phyloP scores from a whole-genome alignment of 1,140 invertebrate species.

The Zaprionus africanus region DNA sequence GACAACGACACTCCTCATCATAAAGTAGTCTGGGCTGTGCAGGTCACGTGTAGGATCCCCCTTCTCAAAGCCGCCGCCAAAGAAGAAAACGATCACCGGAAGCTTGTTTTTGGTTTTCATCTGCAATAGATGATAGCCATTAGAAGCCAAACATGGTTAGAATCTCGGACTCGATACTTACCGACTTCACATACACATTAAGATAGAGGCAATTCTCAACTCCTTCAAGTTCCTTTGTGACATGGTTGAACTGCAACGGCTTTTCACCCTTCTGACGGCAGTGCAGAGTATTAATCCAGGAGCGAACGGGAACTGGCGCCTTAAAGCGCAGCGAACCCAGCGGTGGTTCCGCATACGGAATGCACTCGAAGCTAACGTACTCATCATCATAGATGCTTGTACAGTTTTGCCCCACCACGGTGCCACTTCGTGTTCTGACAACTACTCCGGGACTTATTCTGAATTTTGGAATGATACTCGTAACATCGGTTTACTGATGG shows the following conservation, averaged over 20 bases:
- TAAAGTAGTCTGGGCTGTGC: slow-evolving; percentile 86
- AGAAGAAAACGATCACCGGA: slow-evolving; percentile 85
- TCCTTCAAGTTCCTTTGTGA: slow-evolving; percentile 51
- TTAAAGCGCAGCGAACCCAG: slow-evolving; percentile 87
- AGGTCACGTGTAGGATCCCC: slow-evolving; percentile 81
- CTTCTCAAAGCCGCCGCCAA: slow-evolving; percentile 88
- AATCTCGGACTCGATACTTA: slow-evolving; percentile 34
- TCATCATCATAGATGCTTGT: slow-evolving; percentile 61
- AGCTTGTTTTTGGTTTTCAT: slow-evolving; percentile 42
- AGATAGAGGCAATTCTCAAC: slow-evolving; percentile 86
- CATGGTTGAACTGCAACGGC: slow-evolving; percentile 66
- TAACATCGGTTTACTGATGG: not conserved
- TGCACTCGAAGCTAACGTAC: slow-evolving; percentile 85
- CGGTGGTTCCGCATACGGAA: slow-evolving; percentile 89
- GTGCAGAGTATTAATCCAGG: slow-evolving; percentile 85
- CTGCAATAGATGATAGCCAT: slow-evolving; percentile 29
- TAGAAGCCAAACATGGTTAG: not conserved
- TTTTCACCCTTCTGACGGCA: slow-evolving; percentile 53
- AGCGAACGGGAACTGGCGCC: slow-evolving; percentile 85
- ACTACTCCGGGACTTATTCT: not conserved
- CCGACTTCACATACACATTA: slow-evolving; percentile 85
- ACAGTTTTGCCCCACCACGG: slow-evolving; percentile 52
- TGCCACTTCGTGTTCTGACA: slow-evolving; percentile 48
- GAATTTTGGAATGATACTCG: not conserved
- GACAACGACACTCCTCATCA: slow-evolving; percentile 85